Evolutionary conservation across 1,140 invertebrate species (phyloP).

Genomic region (Vollenhovia emeryi): DNA sequence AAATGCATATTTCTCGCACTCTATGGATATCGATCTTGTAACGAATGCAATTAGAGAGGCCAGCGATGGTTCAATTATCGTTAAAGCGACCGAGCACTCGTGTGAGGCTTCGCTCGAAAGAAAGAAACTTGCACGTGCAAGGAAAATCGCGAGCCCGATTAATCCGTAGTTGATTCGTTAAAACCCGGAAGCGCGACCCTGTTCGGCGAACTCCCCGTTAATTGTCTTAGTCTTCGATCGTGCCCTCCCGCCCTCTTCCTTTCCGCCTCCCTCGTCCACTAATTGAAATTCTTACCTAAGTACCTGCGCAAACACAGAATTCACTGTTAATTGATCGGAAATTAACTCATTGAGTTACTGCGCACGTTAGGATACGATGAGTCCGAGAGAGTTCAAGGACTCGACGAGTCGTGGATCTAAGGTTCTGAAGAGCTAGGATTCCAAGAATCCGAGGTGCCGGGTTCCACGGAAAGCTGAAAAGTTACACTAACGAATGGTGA

Average conservation of each 20-base stretch:
- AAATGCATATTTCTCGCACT: background rate
- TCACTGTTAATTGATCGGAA: conserved; percentile 66
- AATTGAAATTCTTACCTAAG: conserved; percentile 79
- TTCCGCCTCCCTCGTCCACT: conserved; percentile 62
- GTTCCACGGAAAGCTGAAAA: background rate
- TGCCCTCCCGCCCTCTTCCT: background rate
- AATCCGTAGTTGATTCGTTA: conserved; percentile 76
- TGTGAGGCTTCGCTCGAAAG: conserved; percentile 16
- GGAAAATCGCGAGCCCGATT: conserved; percentile 69
- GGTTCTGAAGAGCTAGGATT: background rate
- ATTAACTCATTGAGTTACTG: conserved; percentile 66
- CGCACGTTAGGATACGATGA: conserved; percentile 45
- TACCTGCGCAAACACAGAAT: conserved; percentile 58
- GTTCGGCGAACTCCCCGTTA: conserved; percentile 56
- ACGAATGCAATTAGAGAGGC: conserved; percentile 69
- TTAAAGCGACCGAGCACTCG: conserved; percentile 54
- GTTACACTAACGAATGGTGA: background rate
- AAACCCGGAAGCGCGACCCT: conserved; percentile 74
- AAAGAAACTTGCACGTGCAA: conserved; percentile 11
- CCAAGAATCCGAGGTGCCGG: background rate
- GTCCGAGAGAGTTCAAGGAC: conserved; percentile 44
- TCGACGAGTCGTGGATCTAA: conserved; percentile 34
- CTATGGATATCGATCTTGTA: conserved; percentile 45
- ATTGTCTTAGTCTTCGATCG: conserved; percentile 56
- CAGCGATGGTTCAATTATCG: conserved; percentile 74